Conservation (phyloP, 1,140 invertebrate species). For the Danaus melanippus region DNA sequence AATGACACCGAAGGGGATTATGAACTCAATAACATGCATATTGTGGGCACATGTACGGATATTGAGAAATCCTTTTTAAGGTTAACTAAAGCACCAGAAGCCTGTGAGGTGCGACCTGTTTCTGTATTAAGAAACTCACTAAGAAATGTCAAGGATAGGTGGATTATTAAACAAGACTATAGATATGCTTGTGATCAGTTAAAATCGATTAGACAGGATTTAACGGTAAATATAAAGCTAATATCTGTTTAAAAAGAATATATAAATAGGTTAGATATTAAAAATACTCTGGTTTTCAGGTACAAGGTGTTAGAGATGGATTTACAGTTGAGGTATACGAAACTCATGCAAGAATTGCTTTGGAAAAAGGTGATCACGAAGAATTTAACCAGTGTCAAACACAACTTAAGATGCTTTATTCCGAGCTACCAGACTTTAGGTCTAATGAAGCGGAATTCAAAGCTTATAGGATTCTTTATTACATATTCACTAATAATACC, state of each 20-base stretch:
- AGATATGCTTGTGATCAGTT: constrained; percentile 97
- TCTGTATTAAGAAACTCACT: constrained; percentile 88
- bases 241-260: too few relatives aligned
- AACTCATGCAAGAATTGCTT: constrained; percentile 96
- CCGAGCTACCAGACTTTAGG: constrained; percentile 76
- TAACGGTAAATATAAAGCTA: constrained; percentile 82
- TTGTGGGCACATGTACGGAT: constrained; percentile 93
- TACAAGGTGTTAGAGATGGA: constrained; percentile 94
- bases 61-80: constrained; percentile 96
- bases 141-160: constrained; percentile 90
- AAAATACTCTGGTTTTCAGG: constrained; percentile 52
- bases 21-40: constrained; percentile 87
- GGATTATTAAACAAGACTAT: constrained; percentile 93
- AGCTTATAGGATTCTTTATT: constrained; percentile 96
- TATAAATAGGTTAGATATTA: too few relatives aligned
- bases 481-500: constrained; percentile 97
- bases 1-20: constrained; percentile 78
- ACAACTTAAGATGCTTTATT: constrained; percentile 94
- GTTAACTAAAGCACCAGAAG: constrained; percentile 95
- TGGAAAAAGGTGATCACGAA: constrained; percentile 97
- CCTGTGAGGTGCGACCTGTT: constrained; percentile 91
- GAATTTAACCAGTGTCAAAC: constrained; percentile 99
- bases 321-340: constrained; percentile 98
- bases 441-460: constrained; percentile 92
- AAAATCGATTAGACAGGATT: constrained; percentile 98